phyloP scores from a whole-genome alignment of 2,888 invertebrate species.

The Coelopa pilipes region DNA sequence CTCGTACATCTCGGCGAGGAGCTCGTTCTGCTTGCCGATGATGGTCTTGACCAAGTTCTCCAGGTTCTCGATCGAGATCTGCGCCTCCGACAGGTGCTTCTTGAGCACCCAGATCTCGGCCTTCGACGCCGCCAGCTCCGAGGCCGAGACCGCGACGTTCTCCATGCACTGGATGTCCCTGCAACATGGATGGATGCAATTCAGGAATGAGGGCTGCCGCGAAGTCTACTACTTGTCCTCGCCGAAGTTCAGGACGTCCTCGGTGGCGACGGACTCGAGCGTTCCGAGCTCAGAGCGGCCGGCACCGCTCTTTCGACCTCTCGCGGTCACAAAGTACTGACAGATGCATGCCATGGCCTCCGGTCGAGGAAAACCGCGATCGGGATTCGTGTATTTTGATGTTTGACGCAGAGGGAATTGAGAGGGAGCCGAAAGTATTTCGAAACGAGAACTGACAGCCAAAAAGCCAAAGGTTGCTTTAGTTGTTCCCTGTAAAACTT shows the following conservation, averaged over 20 bases:
- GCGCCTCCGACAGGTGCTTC: constrained; percentile 52
- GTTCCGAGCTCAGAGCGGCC: neutral
- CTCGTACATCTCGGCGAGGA: constrained; percentile 56
- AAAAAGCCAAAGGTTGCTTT: too few species aligned
- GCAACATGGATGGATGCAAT: neutral
- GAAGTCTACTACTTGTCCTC: constrained; percentile 34
- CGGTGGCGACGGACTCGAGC: constrained; percentile 10
- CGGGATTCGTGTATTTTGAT: too few species aligned
- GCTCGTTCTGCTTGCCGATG: constrained; percentile 58
- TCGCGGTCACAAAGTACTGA: constrained; percentile 51
- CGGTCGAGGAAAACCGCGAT: too few species aligned
- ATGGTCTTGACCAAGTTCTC: constrained; percentile 57
- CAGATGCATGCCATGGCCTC: constrained; percentile 54
- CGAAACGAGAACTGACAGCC: too few species aligned
- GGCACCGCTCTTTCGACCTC: constrained; percentile 33
- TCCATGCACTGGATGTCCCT: constrained; percentile 22
- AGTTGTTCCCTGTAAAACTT: too few species aligned
- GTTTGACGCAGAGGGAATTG: too few species aligned
- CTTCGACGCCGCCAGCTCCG: constrained; percentile 54
- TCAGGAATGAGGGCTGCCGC: constrained; percentile 38
- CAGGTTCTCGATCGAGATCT: constrained; percentile 55
- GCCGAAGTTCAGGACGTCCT: constrained; percentile 15
- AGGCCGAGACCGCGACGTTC: constrained; percentile 48
- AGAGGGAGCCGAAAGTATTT: too few species aligned
- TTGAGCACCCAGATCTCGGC: constrained; percentile 60